phyloP scores from a whole-genome alignment of 1,140 invertebrate genomes.

The Drosophila tsacasi region DNA sequence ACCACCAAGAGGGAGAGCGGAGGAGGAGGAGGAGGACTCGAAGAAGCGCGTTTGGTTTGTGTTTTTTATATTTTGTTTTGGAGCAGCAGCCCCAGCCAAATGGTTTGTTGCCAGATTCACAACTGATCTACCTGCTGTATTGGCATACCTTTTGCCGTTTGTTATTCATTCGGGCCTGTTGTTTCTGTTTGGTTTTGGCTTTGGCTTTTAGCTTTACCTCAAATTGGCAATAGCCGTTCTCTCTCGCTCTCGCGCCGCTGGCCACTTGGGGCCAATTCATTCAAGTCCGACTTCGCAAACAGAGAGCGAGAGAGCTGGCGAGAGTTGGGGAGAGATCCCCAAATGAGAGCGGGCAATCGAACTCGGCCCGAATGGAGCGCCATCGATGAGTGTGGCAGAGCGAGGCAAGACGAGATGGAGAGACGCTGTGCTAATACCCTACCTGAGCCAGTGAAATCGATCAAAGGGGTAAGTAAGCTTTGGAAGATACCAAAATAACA shows the following conservation, averaged over 20 bases:
- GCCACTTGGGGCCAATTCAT: conserved; percentile 63
- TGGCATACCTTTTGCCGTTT: conserved; percentile 56
- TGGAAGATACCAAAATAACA: not conserved
- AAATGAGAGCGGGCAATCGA: conserved; percentile 24
- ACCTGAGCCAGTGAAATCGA: not conserved
- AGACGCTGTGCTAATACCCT: conserved; percentile 16
- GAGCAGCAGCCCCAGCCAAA: conserved; percentile 70
- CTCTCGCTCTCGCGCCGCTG: conserved; percentile 46
- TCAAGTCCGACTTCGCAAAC: conserved; percentile 35
- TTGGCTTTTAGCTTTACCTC: conserved; percentile 43
- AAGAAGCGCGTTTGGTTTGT: conserved; percentile 37
- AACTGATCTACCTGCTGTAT: conserved; percentile 80
- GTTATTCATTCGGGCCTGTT: conserved; percentile 41
- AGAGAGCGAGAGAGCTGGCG: conserved; percentile 18
- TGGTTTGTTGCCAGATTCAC: conserved; percentile 82
- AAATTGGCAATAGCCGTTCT: conserved; percentile 63
- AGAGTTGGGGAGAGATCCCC: conserved; percentile 6
- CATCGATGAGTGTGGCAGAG: conserved; percentile 24
- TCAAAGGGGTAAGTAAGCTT: not conserved
- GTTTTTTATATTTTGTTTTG: conserved; percentile 24
- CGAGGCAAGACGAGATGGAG: not conserved
- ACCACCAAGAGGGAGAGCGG: not conserved
- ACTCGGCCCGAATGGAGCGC: conserved; percentile 24
- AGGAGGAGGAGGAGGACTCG: conserved; percentile 18
- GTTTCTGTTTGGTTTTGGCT: conserved; percentile 37